Conservation (phyloP, 2,888 invertebrate species). For the Mycalesis mineus region DNA sequence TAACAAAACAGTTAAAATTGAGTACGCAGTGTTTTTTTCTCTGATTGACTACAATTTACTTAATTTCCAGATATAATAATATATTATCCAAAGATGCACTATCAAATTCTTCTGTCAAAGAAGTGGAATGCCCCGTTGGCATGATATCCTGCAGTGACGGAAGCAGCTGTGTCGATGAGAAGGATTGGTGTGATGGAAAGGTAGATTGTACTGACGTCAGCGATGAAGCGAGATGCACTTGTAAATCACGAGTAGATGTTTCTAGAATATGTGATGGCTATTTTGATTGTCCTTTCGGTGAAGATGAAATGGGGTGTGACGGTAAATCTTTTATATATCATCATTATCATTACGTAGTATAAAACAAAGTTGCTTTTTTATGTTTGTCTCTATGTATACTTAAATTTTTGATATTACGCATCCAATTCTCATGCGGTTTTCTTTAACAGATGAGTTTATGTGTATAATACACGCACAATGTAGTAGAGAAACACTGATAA, state of each 20-base stretch:
- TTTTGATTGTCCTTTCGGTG: conserved; percentile 88
- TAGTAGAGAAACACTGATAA: no score
- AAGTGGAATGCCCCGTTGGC: conserved; percentile 48
- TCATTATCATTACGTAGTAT: no score
- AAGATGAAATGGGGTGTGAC: conserved; percentile 88
- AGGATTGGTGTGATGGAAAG: conserved; percentile 83
- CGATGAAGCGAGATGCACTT: conserved; percentile 86
- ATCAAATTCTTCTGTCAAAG: conserved; percentile 41
- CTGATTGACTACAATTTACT: no score
- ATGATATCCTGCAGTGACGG: conserved; percentile 49
- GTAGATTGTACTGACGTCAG: conserved; percentile 87
- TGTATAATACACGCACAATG: no score
- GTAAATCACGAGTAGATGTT: conserved; percentile 82
- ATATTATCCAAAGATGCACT: conserved; percentile 26
- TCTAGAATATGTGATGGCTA: conserved; percentile 88
- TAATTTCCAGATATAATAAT: conserved; percentile 38
- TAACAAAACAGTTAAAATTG: background rate
- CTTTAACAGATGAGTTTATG: no score
- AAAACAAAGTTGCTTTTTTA: no score
- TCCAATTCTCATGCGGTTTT: no score
- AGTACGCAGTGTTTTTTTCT: background rate
- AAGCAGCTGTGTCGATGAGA: conserved; percentile 73
- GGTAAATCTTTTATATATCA: conserved; percentile 66
- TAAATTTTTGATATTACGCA: no score
- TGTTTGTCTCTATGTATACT: no score